Evolutionary conservation across 2,888 invertebrate species (phyloP).

Genomic region (Spialia ferax): DNA sequence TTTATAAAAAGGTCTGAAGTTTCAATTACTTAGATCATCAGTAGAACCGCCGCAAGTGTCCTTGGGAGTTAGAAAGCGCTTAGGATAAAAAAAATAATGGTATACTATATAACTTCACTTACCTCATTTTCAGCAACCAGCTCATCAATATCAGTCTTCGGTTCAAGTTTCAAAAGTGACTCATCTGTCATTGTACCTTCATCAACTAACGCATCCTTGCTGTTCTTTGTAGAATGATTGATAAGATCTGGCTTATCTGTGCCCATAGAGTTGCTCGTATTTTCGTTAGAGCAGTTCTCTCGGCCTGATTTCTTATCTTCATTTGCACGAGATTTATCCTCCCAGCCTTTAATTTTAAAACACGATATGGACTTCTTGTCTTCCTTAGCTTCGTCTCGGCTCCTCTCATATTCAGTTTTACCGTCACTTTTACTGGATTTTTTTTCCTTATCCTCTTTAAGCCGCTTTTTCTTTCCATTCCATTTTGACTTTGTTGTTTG

Average conservation of each 20-base stretch:
- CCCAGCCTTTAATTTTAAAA: slow-evolving; percentile 81
- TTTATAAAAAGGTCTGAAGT: too few species aligned
- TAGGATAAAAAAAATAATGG: neutral
- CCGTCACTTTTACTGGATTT: slow-evolving; percentile 56
- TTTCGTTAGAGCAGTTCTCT: slow-evolving; percentile 79
- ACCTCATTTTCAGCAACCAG: slow-evolving; percentile 54
- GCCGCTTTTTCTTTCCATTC: slow-evolving; percentile 81
- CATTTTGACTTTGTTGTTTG: slow-evolving; percentile 71
- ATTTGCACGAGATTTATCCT: slow-evolving; percentile 72
- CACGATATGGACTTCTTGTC: slow-evolving; percentile 80
- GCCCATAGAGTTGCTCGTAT: slow-evolving; percentile 73
- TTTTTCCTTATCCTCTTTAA: slow-evolving; percentile 66
- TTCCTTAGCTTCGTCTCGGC: slow-evolving; percentile 69
- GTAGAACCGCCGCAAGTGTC: too few species aligned
- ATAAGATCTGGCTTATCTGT: slow-evolving; percentile 74
- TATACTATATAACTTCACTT: slow-evolving; percentile 11
- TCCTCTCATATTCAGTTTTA: slow-evolving; percentile 66
- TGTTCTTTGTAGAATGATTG: slow-evolving; percentile 71
- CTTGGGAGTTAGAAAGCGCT: too few species aligned
- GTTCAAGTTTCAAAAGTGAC: slow-evolving; percentile 17
- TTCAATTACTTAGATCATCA: too few species aligned
- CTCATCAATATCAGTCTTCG: slow-evolving; percentile 57
- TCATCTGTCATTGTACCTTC: slow-evolving; percentile 71
- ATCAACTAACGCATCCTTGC: slow-evolving; percentile 68
- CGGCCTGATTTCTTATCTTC: slow-evolving; percentile 72